Conservation (phyloP, 2,888 invertebrate species). For the Zhuqinia jingwanae region DNA sequence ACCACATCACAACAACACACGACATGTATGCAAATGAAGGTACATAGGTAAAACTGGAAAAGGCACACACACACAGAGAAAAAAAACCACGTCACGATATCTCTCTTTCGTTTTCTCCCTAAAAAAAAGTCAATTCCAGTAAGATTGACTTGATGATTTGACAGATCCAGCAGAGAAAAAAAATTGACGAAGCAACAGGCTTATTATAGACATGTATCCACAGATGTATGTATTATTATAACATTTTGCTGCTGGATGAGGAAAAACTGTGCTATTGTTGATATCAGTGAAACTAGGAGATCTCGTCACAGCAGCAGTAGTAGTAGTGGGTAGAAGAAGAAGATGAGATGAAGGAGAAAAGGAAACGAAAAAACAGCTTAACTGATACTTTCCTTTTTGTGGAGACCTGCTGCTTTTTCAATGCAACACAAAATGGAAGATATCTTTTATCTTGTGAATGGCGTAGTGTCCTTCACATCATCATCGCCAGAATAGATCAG, state of each 20-base stretch:
- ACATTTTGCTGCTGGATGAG: not conserved
- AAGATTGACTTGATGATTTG: not conserved
- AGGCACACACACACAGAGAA: not conserved
- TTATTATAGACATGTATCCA: not conserved
- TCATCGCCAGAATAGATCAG: too few relatives aligned
- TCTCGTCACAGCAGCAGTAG: too few relatives aligned
- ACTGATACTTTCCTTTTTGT: not conserved
- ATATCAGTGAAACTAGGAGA: not conserved
- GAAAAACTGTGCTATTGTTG: not conserved
- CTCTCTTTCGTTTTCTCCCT: not conserved
- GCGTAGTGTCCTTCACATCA: too few relatives aligned
- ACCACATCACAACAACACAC: too few relatives aligned
- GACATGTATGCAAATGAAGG: too few relatives aligned
- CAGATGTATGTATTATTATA: not conserved
- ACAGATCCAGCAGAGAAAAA: conserved; percentile 17
- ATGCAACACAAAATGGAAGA: too few relatives aligned
- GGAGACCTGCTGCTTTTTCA: too few relatives aligned
- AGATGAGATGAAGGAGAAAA: not conserved
- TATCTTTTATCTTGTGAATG: too few relatives aligned
- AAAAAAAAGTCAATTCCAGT: not conserved
- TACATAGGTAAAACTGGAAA: too few relatives aligned
- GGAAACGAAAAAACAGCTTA: too few relatives aligned
- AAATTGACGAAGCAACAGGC: conserved; percentile 13
- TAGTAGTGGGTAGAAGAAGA: too few relatives aligned
- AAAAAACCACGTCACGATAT: not conserved